Conservation (phyloP, 2,113 vertebrate genomes). For the Macquaria ambigua region DNA sequence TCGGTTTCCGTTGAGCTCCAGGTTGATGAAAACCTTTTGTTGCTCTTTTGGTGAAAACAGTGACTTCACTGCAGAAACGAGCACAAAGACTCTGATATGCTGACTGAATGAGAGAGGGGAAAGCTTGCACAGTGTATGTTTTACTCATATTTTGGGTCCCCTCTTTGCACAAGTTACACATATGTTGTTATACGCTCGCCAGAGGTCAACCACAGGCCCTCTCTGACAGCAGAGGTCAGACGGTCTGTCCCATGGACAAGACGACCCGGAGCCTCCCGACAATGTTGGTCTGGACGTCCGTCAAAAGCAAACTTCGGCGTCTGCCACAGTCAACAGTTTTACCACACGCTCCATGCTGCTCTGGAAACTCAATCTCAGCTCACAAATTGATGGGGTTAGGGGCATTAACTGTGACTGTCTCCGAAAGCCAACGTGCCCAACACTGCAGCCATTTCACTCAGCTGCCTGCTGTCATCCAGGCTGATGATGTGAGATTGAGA, state of each 20-base stretch:
- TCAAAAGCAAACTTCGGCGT: conserved; percentile 59
- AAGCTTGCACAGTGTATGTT: neutral
- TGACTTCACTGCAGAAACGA: conserved; percentile 47
- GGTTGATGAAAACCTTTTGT: conserved; percentile 59
- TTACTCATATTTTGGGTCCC: neutral
- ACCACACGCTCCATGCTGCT: conserved; percentile 63
- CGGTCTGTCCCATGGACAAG: conserved; percentile 52
- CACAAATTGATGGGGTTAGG: conserved; percentile 68
- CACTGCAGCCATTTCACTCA: conserved; percentile 17
- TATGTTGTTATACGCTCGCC: neutral
- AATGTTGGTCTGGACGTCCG: conserved; percentile 65
- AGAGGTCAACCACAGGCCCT: conserved; percentile 45
- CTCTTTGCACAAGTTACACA: neutral
- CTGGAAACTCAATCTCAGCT: conserved; percentile 73
- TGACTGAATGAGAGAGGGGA: neutral
- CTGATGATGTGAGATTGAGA: conserved; percentile 37
- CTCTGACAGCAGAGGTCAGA: conserved; percentile 49
- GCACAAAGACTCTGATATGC: neutral
- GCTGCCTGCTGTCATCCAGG: conserved; percentile 29
- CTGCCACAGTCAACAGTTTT: conserved; percentile 68
- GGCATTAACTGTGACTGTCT: conserved; percentile 64
- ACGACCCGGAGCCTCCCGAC: conserved; percentile 64
- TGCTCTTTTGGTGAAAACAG: conserved; percentile 51
- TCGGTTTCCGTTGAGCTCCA: conserved; percentile 50
- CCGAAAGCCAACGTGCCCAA: conserved; percentile 18